Conservation (phyloP, 2,113 vertebrate genomes). For the Thryonomys swinderianus region DNA sequence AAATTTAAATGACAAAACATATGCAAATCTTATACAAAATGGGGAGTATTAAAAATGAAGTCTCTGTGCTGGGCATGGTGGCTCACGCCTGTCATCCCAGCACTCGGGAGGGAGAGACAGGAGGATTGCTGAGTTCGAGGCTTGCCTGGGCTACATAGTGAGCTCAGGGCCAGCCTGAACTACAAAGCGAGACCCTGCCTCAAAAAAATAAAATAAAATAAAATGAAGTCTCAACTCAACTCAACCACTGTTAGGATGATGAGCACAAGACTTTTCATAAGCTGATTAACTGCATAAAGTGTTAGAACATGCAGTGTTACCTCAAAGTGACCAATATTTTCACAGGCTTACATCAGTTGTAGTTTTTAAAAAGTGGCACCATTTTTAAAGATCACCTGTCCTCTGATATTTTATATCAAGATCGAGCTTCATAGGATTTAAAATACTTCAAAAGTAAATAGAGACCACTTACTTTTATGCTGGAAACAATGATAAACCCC, state of each 20-base stretch:
- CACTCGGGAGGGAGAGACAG: too few species aligned
- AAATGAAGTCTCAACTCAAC: background rate
- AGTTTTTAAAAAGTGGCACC: too few species aligned
- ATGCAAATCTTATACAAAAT: background rate
- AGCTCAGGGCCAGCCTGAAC: too few species aligned
- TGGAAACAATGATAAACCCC: background rate
- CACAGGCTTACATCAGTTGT: too few species aligned
- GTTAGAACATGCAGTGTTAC: too few species aligned
- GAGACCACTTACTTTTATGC: background rate
- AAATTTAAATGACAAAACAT: background rate
- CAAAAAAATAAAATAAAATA: background rate
- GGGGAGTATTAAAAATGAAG: background rate
- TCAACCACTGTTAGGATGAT: background rate
- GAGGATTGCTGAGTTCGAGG: too few species aligned
- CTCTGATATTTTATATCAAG: conserved; percentile 45
- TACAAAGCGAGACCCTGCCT: too few species aligned
- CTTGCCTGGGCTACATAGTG: too few species aligned
- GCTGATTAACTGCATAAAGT: too few species aligned
- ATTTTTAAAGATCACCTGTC: conserved; percentile 50
- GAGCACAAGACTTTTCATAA: background rate
- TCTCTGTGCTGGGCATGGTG: too few species aligned
- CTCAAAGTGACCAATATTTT: too few species aligned
- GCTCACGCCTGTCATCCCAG: too few species aligned
- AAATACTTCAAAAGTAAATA: conserved; percentile 57
- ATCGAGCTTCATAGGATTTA: conserved; percentile 56